Percentiles rank a stretch among this genome's conserved stretches.
Evolutionary conservation across 2,888 invertebrate genomes (phyloP).

Genomic region (Hanleya hanleyi): DNA sequence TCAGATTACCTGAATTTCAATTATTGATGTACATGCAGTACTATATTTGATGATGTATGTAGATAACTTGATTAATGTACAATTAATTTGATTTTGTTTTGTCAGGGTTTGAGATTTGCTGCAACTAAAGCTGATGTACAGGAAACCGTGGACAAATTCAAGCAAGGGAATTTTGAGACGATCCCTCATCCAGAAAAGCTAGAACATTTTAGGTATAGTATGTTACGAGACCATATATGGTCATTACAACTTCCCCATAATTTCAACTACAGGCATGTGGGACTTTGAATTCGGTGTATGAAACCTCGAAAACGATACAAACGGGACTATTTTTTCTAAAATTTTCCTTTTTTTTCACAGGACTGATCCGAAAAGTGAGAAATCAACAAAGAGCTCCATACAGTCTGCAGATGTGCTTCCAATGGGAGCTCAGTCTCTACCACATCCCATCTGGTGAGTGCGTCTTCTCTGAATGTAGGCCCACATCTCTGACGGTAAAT

Average conservation of each 20-base stretch:
- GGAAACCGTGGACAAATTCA: constrained; percentile 43
- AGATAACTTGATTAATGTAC: no score
- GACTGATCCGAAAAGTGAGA: not conserved
- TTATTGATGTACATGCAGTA: no score
- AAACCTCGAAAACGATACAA: no score
- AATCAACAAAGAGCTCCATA: not conserved
- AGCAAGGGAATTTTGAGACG: constrained; percentile 50
- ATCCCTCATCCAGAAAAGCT: constrained; percentile 55
- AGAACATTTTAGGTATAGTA: constrained; percentile 54
- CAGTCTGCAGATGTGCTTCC: constrained; percentile 35
- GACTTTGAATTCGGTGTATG: no score
- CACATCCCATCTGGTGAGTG: constrained; percentile 61
- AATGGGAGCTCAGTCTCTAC: constrained; percentile 48
- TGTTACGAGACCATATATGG: no score
- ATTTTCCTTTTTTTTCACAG: not conserved
- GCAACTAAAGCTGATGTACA: constrained; percentile 48
- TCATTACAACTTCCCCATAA: no score
- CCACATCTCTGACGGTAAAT: not conserved
- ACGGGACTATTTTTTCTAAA: not conserved
- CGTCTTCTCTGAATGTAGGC: not conserved
- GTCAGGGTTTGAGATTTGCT: not conserved
- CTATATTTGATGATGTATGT: no score
- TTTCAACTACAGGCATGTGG: no score
- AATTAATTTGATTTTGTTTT: no score
- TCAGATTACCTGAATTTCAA: no score